Evolutionary conservation across 2,888 invertebrate species (phyloP).

Genomic region (Dichetophora obliterata): DNA sequence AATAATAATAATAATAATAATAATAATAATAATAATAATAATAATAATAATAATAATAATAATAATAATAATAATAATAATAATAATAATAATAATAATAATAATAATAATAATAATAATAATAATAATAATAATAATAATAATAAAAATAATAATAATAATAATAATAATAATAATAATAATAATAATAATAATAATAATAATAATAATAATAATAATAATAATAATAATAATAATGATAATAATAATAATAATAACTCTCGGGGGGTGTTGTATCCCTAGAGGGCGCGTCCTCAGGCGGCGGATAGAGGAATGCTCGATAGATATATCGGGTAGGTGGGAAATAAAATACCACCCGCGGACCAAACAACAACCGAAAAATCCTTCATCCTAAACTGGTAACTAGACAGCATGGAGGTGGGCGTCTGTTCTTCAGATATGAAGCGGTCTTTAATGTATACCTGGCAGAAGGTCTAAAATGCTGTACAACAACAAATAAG

Average conservation of each 20-base stretch:
- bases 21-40: slow-evolving; percentile 4
- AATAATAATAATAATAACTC: neutral
- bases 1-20: neutral
- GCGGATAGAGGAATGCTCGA: slow-evolving; percentile 4
- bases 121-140: slow-evolving; percentile 4
- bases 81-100: slow-evolving; percentile 4
- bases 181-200: slow-evolving; percentile 4
- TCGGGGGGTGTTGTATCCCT: neutral
- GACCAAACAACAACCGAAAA: neutral
- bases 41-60: slow-evolving; percentile 4
- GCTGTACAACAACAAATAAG: no score
- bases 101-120: slow-evolving; percentile 4
- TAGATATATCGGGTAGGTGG: neutral
- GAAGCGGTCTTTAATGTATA: no score
- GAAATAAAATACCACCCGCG: neutral
- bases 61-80: slow-evolving; percentile 4
- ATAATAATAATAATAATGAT: neutral
- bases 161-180: slow-evolving; percentile 4
- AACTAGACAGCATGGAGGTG: no score
- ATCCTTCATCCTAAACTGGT: no score
- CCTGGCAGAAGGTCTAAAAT: no score
- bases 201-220: neutral
- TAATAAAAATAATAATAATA: slow-evolving; percentile 1
- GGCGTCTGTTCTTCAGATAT: neutral
- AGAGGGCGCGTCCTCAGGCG: neutral